These are phyloP conservation scores for Calameuta filiformis DNA, from an alignment of 2,888 invertebrate genomes.

Conservation along the genomic window DNA sequence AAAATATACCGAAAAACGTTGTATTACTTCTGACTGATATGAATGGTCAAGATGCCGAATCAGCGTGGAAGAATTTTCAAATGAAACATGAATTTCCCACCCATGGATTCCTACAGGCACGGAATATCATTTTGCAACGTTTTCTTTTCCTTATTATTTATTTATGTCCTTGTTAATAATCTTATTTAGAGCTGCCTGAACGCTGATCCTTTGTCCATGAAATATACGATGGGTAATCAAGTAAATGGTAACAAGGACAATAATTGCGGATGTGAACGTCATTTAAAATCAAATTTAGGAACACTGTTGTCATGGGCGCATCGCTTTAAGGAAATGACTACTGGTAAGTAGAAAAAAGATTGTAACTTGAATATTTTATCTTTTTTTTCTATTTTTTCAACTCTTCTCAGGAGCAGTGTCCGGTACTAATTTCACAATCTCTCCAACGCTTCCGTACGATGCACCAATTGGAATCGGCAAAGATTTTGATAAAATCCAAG, in stretches of 20 bases:
- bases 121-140: not conserved
- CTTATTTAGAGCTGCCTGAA: constrained; percentile 28
- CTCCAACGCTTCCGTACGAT: constrained; percentile 19
- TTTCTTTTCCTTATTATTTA: not conserved
- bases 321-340: constrained; percentile 41
- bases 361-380: not conserved
- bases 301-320: constrained; percentile 45
- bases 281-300: constrained; percentile 36
- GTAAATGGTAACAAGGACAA: constrained; percentile 20
- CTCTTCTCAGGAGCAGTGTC: constrained; percentile 31
- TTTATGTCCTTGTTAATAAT: not conserved
- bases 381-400: not conserved
- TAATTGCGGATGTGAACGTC: constrained; percentile 41
- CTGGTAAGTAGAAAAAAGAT: constrained; percentile 27
- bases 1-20: constrained; percentile 33
- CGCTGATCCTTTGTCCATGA: not conserved
- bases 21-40: constrained; percentile 39
- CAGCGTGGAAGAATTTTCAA: constrained; percentile 24
- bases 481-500: constrained; percentile 23
- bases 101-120: constrained; percentile 42
- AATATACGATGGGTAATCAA: constrained; percentile 16
- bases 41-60: constrained; percentile 19
- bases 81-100: constrained; percentile 30
- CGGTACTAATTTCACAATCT: constrained; percentile 36
- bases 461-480: constrained; percentile 9